phyloP scores from a whole-genome alignment of 2,797 vertebrate species.

The Etheostoma perlongum region DNA sequence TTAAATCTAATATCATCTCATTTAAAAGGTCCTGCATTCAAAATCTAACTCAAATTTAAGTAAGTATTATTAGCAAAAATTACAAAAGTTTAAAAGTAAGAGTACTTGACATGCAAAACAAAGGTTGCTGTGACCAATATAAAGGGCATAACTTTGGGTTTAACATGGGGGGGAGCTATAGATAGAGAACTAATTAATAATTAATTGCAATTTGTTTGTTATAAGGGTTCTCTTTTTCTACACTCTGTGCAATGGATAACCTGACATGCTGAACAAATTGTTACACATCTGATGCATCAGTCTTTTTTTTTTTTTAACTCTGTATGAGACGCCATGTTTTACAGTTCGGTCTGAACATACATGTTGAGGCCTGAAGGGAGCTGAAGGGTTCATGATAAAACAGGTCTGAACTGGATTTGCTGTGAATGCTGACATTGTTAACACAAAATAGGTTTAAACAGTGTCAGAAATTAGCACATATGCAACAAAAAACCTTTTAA shows the following conservation, averaged over 20 bases:
- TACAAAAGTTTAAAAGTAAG: too few species aligned
- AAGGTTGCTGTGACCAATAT: too few species aligned
- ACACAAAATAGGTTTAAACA: slow-evolving; percentile 63
- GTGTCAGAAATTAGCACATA: slow-evolving; percentile 59
- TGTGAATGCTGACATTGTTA: slow-evolving; percentile 78
- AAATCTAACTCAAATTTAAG: too few species aligned
- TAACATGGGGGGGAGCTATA: too few species aligned
- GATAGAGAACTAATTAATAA: too few species aligned
- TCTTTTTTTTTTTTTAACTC: neutral
- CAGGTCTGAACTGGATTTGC: slow-evolving; percentile 57
- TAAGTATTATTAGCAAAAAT: too few species aligned
- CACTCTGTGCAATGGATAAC: neutral
- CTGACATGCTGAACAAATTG: neutral
- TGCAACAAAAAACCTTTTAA: slow-evolving; percentile 62
- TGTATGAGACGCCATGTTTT: neutral
- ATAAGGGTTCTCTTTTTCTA: neutral
- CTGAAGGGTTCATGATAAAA: slow-evolving; percentile 57
- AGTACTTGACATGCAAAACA: too few species aligned
- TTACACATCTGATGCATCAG: neutral
- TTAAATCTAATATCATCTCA: too few species aligned
- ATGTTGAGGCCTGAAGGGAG: slow-evolving; percentile 9
- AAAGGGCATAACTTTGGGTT: too few species aligned
- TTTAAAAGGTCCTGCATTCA: too few species aligned
- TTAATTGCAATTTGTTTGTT: too few species aligned
- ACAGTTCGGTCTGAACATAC: neutral